phyloP scores from a whole-genome alignment of 2,113 vertebrate species.

The Oncorhynchus kisutch region DNA sequence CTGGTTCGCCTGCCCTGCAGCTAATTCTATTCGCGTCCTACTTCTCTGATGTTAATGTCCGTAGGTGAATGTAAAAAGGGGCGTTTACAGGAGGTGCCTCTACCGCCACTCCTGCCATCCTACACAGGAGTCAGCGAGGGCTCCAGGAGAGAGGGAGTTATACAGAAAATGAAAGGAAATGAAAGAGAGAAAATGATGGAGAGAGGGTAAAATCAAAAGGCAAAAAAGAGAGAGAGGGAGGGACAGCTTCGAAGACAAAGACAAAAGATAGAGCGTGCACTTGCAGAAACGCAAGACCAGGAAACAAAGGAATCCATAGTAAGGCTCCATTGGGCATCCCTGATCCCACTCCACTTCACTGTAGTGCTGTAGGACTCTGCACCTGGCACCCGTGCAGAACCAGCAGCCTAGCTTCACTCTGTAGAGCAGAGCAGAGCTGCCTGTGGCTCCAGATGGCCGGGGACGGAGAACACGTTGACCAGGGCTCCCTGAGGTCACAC shows the following conservation, averaged over 20 bases:
- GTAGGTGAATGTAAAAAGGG: neutral
- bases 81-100: slow-evolving; percentile 22
- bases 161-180: slow-evolving; percentile 8
- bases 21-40: neutral
- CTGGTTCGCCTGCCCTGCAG: no score
- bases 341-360: slow-evolving; percentile 27
- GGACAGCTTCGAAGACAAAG: slow-evolving; percentile 20
- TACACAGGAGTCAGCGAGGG: slow-evolving; percentile 55
- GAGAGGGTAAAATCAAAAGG: neutral
- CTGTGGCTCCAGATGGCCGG: slow-evolving; percentile 57
- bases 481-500: slow-evolving; percentile 42
- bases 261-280: slow-evolving; percentile 51
- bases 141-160: slow-evolving; percentile 1
- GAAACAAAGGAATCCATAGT: slow-evolving; percentile 29
- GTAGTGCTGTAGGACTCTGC: slow-evolving; percentile 34
- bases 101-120: slow-evolving; percentile 24
- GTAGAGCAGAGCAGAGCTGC: slow-evolving; percentile 5
- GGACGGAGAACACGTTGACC: slow-evolving; percentile 39
- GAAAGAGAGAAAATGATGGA: neutral
- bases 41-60: neutral
- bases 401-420: slow-evolving; percentile 31
- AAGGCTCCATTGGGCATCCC: slow-evolving; percentile 39
- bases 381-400: no score
- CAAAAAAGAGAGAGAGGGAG: slow-evolving; percentile 14
- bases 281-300: slow-evolving; percentile 33